These are phyloP conservation scores for Lophochroa leadbeateri DNA, from an alignment of 2,113 vertebrate genomes.

Conservation along the genomic window DNA sequence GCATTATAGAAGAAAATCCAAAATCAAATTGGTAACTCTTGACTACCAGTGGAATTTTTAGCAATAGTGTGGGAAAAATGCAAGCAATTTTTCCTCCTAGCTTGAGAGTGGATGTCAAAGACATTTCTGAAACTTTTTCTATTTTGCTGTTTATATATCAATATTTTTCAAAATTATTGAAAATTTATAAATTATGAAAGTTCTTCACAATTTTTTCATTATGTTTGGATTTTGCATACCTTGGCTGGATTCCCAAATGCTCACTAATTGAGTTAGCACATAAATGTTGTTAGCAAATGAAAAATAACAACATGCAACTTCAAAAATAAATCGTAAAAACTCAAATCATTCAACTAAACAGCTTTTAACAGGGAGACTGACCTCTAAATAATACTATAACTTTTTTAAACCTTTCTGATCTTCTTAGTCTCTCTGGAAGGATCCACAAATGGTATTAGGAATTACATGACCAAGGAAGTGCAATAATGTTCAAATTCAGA, in stretches of 20 bases:
- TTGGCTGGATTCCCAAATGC: background rate
- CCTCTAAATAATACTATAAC: background rate
- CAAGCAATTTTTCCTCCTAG: background rate
- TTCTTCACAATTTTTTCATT: background rate
- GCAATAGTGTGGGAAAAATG: background rate
- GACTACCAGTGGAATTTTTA: background rate
- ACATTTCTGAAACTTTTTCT: background rate
- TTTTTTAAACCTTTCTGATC: background rate
- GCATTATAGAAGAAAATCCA: background rate
- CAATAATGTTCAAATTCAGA: background rate
- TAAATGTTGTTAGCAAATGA: background rate
- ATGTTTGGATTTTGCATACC: background rate
- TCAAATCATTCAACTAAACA: background rate
- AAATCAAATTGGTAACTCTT: background rate
- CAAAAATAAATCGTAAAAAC: background rate
- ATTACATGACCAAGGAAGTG: background rate
- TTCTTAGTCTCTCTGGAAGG: background rate
- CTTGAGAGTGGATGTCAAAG: background rate
- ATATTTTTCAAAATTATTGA: background rate
- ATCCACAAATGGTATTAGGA: rapidly evolving
- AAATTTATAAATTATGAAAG: background rate
- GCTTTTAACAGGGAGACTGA: background rate
- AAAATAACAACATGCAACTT: background rate
- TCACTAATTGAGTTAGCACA: background rate
- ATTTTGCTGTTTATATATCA: background rate